phyloP scores from a whole-genome alignment of 2,113 vertebrate species.

The Dicaeum eximium region DNA sequence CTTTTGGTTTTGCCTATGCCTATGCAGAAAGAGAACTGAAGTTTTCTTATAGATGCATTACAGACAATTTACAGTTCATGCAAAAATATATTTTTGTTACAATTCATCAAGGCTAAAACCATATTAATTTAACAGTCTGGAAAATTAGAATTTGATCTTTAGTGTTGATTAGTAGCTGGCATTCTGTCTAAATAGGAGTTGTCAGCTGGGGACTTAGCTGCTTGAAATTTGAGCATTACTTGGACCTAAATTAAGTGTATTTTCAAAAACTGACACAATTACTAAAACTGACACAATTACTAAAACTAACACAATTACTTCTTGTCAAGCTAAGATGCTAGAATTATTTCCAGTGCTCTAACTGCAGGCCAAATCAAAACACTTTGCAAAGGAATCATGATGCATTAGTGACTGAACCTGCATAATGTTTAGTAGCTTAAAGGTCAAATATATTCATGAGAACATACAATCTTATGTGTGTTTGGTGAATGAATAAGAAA shows the following conservation, averaged over 20 bases:
- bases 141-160: conserved; percentile 33
- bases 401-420: background rate
- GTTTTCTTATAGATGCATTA: background rate
- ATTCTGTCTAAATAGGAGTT: conserved; percentile 1
- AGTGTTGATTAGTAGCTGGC: conserved; percentile 16
- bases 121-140: background rate
- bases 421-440: background rate
- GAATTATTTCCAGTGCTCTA: background rate
- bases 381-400: background rate
- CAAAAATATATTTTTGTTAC: background rate
- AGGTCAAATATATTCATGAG: conserved; percentile 28
- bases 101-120: background rate
- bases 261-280: background rate
- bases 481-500: background rate
- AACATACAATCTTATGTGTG: background rate
- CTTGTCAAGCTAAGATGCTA: background rate
- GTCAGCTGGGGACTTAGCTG: background rate
- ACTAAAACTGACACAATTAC: background rate
- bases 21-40: background rate
- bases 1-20: background rate
- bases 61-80: background rate
- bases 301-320: background rate
- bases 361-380: background rate
- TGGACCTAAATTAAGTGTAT: background rate
- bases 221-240: conserved; percentile 23